phyloP scores from a whole-genome alignment of 2,113 vertebrate species.

The Formicarius rufipectus region DNA sequence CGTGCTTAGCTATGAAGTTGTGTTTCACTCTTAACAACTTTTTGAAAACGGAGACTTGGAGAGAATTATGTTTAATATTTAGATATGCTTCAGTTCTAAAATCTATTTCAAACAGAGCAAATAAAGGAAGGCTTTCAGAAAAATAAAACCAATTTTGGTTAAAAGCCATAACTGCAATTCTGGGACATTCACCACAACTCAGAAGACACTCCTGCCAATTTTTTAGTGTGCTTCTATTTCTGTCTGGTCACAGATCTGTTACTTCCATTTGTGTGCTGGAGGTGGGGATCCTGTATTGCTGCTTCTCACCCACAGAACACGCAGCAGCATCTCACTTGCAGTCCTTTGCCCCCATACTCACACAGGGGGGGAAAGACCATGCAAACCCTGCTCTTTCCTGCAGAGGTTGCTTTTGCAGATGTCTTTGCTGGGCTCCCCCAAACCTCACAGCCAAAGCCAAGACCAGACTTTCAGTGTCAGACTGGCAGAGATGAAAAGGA shows the following conservation, averaged over 20 bases:
- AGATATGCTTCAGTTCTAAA: neutral
- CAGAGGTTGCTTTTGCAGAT: neutral
- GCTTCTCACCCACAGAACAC: neutral
- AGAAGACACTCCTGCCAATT: neutral
- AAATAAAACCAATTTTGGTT: neutral
- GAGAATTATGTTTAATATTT: neutral
- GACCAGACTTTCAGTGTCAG: neutral
- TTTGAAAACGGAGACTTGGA: neutral
- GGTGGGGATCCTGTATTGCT: neutral
- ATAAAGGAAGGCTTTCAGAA: neutral
- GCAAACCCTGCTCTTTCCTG: neutral
- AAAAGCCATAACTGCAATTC: neutral
- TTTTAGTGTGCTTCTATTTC: neutral
- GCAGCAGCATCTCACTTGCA: accelerated
- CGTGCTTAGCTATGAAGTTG: neutral
- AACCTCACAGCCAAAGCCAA: neutral
- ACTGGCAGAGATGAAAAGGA: neutral
- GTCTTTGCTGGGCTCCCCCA: neutral
- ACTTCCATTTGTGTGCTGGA: neutral
- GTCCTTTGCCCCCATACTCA: neutral
- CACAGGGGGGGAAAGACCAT: accelerated
- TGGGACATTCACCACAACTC: accelerated
- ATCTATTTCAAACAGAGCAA: neutral
- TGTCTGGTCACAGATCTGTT: neutral
- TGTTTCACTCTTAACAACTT: neutral